Percentiles rank a stretch among this genome's conserved stretches.
These are phyloP conservation scores for Mungos mungo DNA, from an alignment of 2,113 vertebrate genomes.

Conservation along the genomic window DNA sequence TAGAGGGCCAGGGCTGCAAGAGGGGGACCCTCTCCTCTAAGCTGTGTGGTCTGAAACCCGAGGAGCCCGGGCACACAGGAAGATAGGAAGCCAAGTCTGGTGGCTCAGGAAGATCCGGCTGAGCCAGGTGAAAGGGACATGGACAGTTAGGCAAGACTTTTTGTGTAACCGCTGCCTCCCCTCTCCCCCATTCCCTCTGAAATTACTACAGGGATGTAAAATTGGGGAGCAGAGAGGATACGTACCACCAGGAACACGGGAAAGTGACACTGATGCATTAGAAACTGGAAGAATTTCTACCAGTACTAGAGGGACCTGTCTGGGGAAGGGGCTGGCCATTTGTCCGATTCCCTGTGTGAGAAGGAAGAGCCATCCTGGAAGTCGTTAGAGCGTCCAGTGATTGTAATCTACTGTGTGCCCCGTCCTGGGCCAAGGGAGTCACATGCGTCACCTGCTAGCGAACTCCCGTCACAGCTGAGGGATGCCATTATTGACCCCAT, in stretches of 20 bases:
- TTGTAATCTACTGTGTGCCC: fast-evolving
- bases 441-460: fast-evolving
- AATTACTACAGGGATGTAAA: not conserved
- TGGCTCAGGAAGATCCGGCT: not conserved
- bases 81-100: not conserved
- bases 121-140: not conserved
- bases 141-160: not conserved
- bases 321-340: not conserved
- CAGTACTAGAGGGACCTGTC: not conserved
- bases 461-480: not conserved
- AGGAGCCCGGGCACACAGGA: not conserved
- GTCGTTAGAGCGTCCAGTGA: not conserved
- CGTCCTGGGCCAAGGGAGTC: not conserved
- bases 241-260: fast-evolving
- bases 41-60: not conserved
- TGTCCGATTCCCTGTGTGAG: fast-evolving
- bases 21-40: not conserved
- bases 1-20: not conserved
- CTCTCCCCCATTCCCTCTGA: not conserved
- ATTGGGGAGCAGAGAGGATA: not conserved
- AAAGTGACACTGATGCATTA: not conserved
- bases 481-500: not conserved
- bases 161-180: not conserved
- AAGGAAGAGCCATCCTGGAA: not conserved
- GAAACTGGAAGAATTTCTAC: not conserved